phyloP scores from a whole-genome alignment of 2,113 vertebrate species.

The Sinocyclocheilus grahami region DNA sequence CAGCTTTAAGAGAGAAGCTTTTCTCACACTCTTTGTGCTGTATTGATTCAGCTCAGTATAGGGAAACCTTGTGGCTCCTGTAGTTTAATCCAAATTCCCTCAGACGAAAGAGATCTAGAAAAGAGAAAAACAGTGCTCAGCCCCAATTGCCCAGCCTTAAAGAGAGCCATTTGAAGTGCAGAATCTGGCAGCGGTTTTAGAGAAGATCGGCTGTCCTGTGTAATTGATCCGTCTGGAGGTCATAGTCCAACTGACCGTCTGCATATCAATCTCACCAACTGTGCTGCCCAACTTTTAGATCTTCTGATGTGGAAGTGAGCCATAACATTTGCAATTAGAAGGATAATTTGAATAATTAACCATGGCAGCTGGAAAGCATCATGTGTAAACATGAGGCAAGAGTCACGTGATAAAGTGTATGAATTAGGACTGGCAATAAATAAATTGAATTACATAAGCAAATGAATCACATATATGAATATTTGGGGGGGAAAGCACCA shows the following conservation, averaged over 20 bases:
- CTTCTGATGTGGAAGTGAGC: not conserved
- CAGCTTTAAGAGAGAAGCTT: slow-evolving; percentile 36
- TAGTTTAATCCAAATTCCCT: slow-evolving; percentile 47
- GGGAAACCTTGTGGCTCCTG: slow-evolving; percentile 43
- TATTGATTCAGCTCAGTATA: slow-evolving; percentile 49
- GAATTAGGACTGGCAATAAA: not conserved
- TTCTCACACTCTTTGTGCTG: slow-evolving; percentile 44
- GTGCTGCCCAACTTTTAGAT: not conserved
- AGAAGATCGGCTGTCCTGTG: slow-evolving; percentile 26
- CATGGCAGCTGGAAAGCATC: not conserved
- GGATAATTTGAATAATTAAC: slow-evolving; percentile 7
- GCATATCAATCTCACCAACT: slow-evolving; percentile 10
- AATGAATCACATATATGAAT: not conserved
- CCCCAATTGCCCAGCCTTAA: not conserved
- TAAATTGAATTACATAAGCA: not conserved
- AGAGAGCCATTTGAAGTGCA: slow-evolving; percentile 15
- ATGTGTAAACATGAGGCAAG: not conserved
- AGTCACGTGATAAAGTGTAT: not conserved
- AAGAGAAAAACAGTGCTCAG: slow-evolving; percentile 41
- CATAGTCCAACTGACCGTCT: slow-evolving; percentile 34
- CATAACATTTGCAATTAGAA: slow-evolving; percentile 24
- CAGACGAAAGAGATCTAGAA: slow-evolving; percentile 3
- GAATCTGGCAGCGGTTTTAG: slow-evolving; percentile 18
- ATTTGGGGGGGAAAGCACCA: not conserved
- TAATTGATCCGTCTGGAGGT: slow-evolving; percentile 49